Evolutionary conservation across 1,140 invertebrate genomes (phyloP), one percentile per base, ranked within the genome.

Genomic region (Maniola jurtina): DNA sequence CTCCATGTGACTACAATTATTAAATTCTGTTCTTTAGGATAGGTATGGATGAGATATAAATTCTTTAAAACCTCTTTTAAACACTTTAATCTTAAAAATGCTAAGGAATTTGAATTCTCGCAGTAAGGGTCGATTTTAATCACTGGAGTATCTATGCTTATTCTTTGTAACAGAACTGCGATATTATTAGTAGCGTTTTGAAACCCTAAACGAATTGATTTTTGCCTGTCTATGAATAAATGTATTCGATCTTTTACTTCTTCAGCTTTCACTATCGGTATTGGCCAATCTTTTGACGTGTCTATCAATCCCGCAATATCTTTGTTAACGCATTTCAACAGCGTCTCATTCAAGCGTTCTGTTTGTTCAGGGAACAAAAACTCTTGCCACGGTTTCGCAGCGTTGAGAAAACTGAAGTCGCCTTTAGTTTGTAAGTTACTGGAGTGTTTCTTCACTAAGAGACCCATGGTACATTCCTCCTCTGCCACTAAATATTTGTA

Each of bases 391-490:
- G 87, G 84, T 75, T 89, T 80, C n/a, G 88, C 66, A 47, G 80
- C 88, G 50, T 80, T 82, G 59, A 86, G 81, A 77, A 93, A 93
- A 81, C 88, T 91, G 9, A 92, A 83, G 42, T 93, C 93, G 38
- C 92, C 92, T 64, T 87, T 81, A 40, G 55, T 72, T 33, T 71
- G 60, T 13, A 92, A 77, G 69, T 92, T 88, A 48, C 90, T 84
- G 7, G 72, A 78, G 68, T 93, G 92, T 72, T 89, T 79, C 80
- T 92, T 93, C 10, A 93, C 80, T 48, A 91, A 69, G 40, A 84
- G 69, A 50, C 75, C 74, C 45, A 56, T 61, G 9, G 63, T 56
- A 59, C 52, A 54, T 45, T 72, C 70, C 47, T 72, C 66, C 54
- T 77, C 62, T 33, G 74, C 71, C 50, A 81, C 61, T 64, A 87